phyloP scores from a whole-genome alignment of 1,140 invertebrate species.

The Dendrolimus punctatus region DNA sequence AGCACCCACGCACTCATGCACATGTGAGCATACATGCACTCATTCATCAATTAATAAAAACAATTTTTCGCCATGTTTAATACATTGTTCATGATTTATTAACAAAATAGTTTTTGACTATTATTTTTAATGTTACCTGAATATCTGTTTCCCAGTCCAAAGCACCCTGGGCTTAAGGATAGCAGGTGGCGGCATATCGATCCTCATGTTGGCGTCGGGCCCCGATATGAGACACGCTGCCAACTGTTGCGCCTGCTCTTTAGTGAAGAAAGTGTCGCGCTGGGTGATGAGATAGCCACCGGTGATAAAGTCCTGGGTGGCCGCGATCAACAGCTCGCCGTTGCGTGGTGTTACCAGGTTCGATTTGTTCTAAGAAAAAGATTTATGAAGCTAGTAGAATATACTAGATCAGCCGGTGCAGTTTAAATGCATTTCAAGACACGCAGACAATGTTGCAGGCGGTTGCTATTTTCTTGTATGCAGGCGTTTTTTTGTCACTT shows the following conservation, averaged over 20 bases:
- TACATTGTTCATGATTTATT: too few species aligned
- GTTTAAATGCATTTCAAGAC: too few species aligned
- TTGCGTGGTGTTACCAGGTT: conserved; percentile 98
- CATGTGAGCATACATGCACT: too few species aligned
- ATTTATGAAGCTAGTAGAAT: too few species aligned
- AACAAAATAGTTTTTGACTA: too few species aligned
- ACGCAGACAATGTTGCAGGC: too few species aligned
- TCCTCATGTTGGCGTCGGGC: conserved; percentile 78
- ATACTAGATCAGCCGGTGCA: too few species aligned
- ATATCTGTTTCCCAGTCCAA: conserved; percentile 98
- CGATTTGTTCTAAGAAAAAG: conserved; percentile 84
- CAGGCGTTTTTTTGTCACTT: too few species aligned
- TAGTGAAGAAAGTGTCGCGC: conserved; percentile 94
- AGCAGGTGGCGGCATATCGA: conserved; percentile 91
- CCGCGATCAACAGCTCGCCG: conserved; percentile 97
- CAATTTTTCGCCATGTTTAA: too few species aligned
- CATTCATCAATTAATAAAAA: too few species aligned
- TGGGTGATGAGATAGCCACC: conserved; percentile 96
- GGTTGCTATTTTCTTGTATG: too few species aligned
- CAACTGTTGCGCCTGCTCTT: conserved; percentile 82
- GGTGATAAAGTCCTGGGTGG: conserved; percentile 98
- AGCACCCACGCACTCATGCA: too few species aligned
- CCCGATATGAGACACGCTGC: conserved; percentile 84
- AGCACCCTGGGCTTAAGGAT: conserved; percentile 92
- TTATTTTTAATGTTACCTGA: conserved; percentile 37